Evolutionary conservation across 2,113 vertebrate genomes (phyloP).

Genomic region (Entosphenus tridentatus): DNA sequence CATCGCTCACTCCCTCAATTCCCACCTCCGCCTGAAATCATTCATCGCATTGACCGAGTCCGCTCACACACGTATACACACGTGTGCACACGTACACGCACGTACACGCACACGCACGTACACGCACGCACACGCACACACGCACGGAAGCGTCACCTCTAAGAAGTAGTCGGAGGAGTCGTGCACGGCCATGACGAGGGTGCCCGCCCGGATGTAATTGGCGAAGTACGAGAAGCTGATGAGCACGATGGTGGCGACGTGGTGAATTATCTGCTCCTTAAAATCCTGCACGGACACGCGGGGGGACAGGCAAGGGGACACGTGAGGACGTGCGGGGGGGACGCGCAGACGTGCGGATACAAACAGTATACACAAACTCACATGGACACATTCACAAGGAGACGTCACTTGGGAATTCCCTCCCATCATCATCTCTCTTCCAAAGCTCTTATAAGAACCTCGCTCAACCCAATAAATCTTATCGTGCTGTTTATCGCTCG

Average conservation of each 20-base stretch:
- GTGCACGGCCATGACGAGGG: slow-evolving; percentile 70
- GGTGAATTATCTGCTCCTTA: slow-evolving; percentile 77
- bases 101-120: no score
- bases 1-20: slow-evolving; percentile 16
- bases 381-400: no score
- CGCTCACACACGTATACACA: background rate
- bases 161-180: slow-evolving; percentile 67
- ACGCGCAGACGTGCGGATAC: slow-evolving; percentile 4
- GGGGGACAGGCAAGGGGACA: slow-evolving; percentile 6
- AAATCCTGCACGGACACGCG: slow-evolving; percentile 34
- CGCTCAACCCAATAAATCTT: no score
- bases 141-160: slow-evolving; percentile 32
- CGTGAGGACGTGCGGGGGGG: background rate
- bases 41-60: background rate
- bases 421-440: no score
- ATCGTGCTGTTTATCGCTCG: no score
- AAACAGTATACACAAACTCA: no score
- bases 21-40: background rate
- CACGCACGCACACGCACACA: background rate
- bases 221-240: slow-evolving; percentile 91
- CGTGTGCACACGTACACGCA: background rate
- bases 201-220: slow-evolving; percentile 69
- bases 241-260: slow-evolving; percentile 69
- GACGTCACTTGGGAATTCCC: no score
- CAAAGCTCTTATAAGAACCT: no score